Base-by-base conservation (phyloP, 2,888 invertebrate genomes). In the Spodoptera exigua region DNA sequence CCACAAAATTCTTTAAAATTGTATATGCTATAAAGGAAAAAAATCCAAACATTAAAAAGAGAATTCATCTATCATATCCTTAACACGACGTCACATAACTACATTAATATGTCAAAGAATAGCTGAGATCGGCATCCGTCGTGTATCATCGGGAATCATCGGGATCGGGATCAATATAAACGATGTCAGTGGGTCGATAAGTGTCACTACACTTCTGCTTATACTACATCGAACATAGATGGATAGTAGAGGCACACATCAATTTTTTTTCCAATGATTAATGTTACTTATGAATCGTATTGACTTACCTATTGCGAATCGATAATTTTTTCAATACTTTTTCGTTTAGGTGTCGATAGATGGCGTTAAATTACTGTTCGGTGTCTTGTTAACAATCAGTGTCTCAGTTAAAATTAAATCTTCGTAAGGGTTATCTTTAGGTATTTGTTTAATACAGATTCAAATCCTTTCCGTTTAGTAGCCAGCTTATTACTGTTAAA, bases 121-220 rank as follows among this genome's bases (percentile, higher is more conserved):
- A 62, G 75, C 71, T 27, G 77, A 61, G 70, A 77, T 74, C 21
- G 63, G 58, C 35, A 70, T 70, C 66, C 64, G 58, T 70, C 70
- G 45, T 60, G 48, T 64, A 57, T 63, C 67, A 72, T 70, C 61
- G 66, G 27, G 9, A 7, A 27, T 27, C 27, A 27, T 27, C 27
- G 27, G 9, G 27, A 27, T 27, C 27, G 27, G 40, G 75, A 87
- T 72, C 60, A 80, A 82, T 83, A 89, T 86, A 84, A 86, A 86
- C 83, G 87, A 86, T 83, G 80, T 82, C 74, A 78, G 78, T 73
- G 79, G 74, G 78, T 84, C 79, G 85, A 89, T 88, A 88, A 84
- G 85, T 81, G 90, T 88, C 90, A 87, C 87, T 83, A 83, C 79
- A 72, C 65, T 70, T 65, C 56, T 74, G 73, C 76, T 71, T 75